A percentile compares a stretch with the other conserved stretches of the same genome.
phyloP scores from a whole-genome alignment of 2,888 invertebrate species.

The Electrophaes corylata region DNA sequence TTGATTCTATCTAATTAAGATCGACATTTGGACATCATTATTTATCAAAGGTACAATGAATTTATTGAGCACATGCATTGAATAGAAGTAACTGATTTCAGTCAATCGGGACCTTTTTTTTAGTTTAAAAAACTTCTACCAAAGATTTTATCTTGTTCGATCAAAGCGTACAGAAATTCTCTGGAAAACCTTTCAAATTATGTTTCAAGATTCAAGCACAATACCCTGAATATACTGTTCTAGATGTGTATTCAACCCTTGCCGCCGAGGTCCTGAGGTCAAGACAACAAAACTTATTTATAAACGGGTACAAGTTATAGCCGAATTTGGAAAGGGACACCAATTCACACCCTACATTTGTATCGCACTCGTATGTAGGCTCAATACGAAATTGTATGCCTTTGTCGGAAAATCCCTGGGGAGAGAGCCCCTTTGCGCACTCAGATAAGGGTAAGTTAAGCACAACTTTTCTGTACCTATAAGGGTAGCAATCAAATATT shows the following conservation, averaged over 20 bases:
- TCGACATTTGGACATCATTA: not conserved
- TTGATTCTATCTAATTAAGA: slow-evolving; percentile 17
- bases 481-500: slow-evolving; percentile 33
- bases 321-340: slow-evolving; percentile 30
- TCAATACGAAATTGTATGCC: slow-evolving; percentile 35
- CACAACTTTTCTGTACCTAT: slow-evolving; percentile 33
- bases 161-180: not conserved
- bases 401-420: slow-evolving; percentile 38
- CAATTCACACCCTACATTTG: slow-evolving; percentile 36
- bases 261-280: slow-evolving; percentile 17
- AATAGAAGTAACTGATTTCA: too few species aligned
- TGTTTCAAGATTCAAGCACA: slow-evolving; percentile 8
- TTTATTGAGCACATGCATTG: too few species aligned
- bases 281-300: slow-evolving; percentile 35
- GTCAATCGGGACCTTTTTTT: too few species aligned
- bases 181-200: slow-evolving; percentile 4
- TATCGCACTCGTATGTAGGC: slow-evolving; percentile 37
- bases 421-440: slow-evolving; percentile 31
- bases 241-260: slow-evolving; percentile 18
- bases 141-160: too few species aligned
- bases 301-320: slow-evolving; percentile 29
- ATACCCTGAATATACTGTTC: slow-evolving; percentile 7
- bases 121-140: too few species aligned
- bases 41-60: not conserved
- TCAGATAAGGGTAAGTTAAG: slow-evolving; percentile 35